Evolutionary conservation across 2,113 vertebrate genomes (phyloP), one percentile per base, ranked within the genome.

Genomic region (Notarius lentiginosus): DNA sequence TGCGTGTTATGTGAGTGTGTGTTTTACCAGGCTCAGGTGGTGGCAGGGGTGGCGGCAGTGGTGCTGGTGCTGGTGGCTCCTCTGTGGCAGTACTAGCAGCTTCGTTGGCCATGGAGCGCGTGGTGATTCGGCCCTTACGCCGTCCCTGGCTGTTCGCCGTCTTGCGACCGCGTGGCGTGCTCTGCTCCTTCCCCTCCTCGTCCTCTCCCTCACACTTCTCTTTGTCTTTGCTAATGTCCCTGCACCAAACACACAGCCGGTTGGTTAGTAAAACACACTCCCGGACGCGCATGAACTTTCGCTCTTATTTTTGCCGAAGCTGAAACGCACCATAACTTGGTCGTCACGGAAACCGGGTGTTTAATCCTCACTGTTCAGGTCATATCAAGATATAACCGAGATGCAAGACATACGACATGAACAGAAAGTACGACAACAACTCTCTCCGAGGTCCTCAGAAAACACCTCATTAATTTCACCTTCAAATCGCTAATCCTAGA

Each of bases 81-180:
- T 99, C 98, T 0, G 96, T 93, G 66, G 92, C 96, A 75, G 96
- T 96, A 60, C 97, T 96, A 0, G 98, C 97, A 4, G 98, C 97
- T 91, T 99, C 98, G 65, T 96, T 99, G 84, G 98, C 98, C 98
- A 99, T 99, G 84, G 98, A 99, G 87, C 98, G 96, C 84, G 98
- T 99, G 93, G 97, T 99, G 94, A 99, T 97, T 60, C 98, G 94
- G 93, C 98, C 97, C 92, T 99, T 99, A 18, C 98, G 94, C 6
- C 98, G 97, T 83, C 98, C 97, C 92, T 99, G 98, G 91, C 98
- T 99, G 89, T 99, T 99, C 91, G 98, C 98, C 0, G 98, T 99
- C 95, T 99, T 99, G 88, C 98, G 96, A 61, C 98, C 98, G 88
- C 98, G 96, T 1, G 97, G 96, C 68, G 95, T 95, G 41, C 94